Evolutionary conservation across 2,113 vertebrate genomes (phyloP), one percentile per base, ranked within the genome.

Genomic region (Ceyx cyanopectus): DNA sequence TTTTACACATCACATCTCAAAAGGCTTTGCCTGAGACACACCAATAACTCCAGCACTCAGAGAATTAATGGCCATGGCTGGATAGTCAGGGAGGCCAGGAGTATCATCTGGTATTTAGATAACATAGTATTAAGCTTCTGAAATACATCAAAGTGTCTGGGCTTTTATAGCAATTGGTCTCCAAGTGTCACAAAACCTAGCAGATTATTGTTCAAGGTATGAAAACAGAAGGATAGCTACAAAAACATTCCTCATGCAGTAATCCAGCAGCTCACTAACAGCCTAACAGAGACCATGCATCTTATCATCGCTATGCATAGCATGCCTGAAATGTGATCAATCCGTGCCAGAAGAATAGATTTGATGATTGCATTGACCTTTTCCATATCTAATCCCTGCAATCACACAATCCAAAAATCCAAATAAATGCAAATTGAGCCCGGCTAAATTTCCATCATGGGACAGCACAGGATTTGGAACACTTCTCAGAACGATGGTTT

Each of bases 21-120:
- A 60, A 65, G 23, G 30, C 13, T n/a, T 88, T 63, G 24, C 84
- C 61, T 34, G 48, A 46, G 34, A 32, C 69, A 89, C 56, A 83
- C 34, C 30, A 62, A 63, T 91, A 82, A 29, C 41, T 77, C 51
- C 7, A 70, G 15, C 67, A 80, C 45, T 45, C 72, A 65, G 53
- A 86, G 58, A 77, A 96, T 68, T 88, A 66, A 82, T 78, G 84
- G 84, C 79, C 61, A 21, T 53, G 20, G 53, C 79, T 68, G 72
- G 81, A 65, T 6, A 41, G 66, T 72, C 70, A 73, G 57, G 2
- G 30, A 87, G 58, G 24, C 54, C 94, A 95, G 76, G 68, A 96
- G 51, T 54, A 81, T 87, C 83, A 92, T 91, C 94, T 94, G 94
- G 91, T 76, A 92, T 46, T 73, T 12, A 79, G 90, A 94, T 87